Percentiles rank a stretch among this genome's conserved stretches.
Evolutionary conservation across 1,140 invertebrate species (phyloP).

Genomic region (Ephestia elutella): DNA sequence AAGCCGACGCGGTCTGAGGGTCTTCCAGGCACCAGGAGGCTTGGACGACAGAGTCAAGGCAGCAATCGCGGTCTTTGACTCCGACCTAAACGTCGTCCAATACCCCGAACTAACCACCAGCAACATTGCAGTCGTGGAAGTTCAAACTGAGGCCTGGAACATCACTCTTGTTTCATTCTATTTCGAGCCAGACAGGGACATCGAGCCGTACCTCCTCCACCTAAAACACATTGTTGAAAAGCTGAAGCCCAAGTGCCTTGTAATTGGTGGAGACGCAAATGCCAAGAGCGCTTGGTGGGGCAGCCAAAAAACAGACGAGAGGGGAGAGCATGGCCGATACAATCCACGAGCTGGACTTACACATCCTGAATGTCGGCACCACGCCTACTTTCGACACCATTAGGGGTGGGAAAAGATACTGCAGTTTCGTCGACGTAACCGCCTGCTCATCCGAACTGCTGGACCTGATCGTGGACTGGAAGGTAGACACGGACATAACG

Average conservation of each 20-base stretch:
- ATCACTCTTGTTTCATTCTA: slow-evolving; percentile 3
- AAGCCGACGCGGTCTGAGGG: not conserved
- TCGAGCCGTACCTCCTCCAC: slow-evolving; percentile 11
- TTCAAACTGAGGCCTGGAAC: slow-evolving; percentile 7
- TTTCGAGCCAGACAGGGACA: slow-evolving; percentile 13
- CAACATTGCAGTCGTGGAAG: slow-evolving; percentile 13
- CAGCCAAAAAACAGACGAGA: too few species aligned
- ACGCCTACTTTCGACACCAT: slow-evolving; percentile 20
- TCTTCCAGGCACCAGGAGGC: not conserved
- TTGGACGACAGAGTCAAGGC: too few species aligned
- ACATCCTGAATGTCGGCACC: slow-evolving; percentile 12
- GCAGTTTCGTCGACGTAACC: too few species aligned
- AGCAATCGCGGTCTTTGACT: too few species aligned
- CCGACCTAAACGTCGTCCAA: too few species aligned
- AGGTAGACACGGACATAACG: too few species aligned
- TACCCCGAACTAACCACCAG: slow-evolving; percentile 8
- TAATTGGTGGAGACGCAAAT: slow-evolving; percentile 22
- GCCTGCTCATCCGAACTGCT: too few species aligned
- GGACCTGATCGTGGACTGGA: too few species aligned
- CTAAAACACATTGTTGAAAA: not conserved
- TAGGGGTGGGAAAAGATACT: too few species aligned
- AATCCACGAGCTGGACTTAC: slow-evolving; percentile 9
- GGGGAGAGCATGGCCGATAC: slow-evolving; percentile 7
- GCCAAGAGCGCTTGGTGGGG: slow-evolving; percentile 16
- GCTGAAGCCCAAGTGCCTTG: not conserved